Conservation (phyloP, 2,797 vertebrate species). For the Pangasius larnaudii region DNA sequence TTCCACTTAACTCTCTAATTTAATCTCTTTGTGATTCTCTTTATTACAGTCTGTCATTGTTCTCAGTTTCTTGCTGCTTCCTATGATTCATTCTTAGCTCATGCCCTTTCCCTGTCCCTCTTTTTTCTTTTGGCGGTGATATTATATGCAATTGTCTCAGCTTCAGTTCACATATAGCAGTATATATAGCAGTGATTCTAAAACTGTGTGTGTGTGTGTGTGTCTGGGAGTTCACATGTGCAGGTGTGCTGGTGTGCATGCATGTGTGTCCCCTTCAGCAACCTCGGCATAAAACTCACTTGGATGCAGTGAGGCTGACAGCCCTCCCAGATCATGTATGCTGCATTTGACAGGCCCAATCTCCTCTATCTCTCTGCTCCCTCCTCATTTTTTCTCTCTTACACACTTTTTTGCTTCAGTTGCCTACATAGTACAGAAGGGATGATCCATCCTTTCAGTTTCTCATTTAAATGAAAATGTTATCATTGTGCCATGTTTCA, state of each 20-base stretch:
- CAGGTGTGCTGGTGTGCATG: not conserved
- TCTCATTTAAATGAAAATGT: slow-evolving; percentile 60
- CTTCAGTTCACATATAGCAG: slow-evolving; percentile 18
- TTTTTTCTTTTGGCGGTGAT: not conserved
- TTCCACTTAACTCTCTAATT: slow-evolving; percentile 33
- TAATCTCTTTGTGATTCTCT: slow-evolving; percentile 44
- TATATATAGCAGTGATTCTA: not conserved
- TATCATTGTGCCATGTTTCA: slow-evolving; percentile 57
- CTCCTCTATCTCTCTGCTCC: slow-evolving; percentile 42
- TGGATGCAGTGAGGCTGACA: slow-evolving; percentile 52
- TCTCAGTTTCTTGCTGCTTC: slow-evolving; percentile 16
- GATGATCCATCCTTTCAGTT: slow-evolving; percentile 47
- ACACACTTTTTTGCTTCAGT: slow-evolving; percentile 4
- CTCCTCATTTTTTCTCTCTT: slow-evolving; percentile 16
- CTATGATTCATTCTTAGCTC: slow-evolving; percentile 37
- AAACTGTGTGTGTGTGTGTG: slow-evolving; percentile 4
- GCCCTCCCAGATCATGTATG: slow-evolving; percentile 58
- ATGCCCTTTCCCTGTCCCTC: slow-evolving; percentile 26
- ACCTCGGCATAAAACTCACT: slow-evolving; percentile 58
- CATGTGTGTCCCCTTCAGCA: slow-evolving; percentile 52
- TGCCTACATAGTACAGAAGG: slow-evolving; percentile 26
- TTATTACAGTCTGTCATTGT: slow-evolving; percentile 39
- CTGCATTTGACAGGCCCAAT: slow-evolving; percentile 59
- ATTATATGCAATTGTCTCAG: slow-evolving; percentile 9
- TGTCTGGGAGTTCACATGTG: slow-evolving; percentile 7